phyloP scores from a whole-genome alignment of 2,113 vertebrate species.

The Eleginops maclovinus region DNA sequence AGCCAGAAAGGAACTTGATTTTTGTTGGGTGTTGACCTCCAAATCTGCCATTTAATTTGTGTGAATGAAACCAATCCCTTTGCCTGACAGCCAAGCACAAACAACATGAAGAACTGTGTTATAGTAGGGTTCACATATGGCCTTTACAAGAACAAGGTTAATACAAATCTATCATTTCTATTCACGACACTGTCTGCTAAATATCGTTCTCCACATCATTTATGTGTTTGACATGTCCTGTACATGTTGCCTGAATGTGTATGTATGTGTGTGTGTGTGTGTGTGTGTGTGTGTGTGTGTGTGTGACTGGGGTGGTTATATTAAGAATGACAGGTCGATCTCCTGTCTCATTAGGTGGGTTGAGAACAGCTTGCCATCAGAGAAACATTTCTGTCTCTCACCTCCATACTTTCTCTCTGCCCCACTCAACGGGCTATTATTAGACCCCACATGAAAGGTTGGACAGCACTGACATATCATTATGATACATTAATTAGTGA shows the following conservation, averaged over 20 bases:
- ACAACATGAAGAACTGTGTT: not conserved
- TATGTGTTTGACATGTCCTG: not conserved
- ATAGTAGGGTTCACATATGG: too few species aligned
- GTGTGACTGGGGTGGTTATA: not conserved
- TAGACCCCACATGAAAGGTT: conserved; percentile 57
- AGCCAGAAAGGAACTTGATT: too few species aligned
- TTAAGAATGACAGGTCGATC: conserved; percentile 36
- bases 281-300: not conserved
- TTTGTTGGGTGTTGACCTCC: too few species aligned
- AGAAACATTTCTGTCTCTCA: conserved; percentile 26
- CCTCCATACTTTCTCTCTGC: conserved; percentile 11
- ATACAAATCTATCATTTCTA: too few species aligned
- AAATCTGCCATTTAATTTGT: too few species aligned
- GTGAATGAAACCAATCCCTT: too few species aligned
- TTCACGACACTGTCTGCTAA: not conserved
- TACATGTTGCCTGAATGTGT: not conserved
- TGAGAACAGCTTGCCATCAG: conserved; percentile 31
- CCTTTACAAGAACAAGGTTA: not conserved
- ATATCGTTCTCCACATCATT: not conserved
- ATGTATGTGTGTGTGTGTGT: not conserved
- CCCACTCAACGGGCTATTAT: conserved; percentile 42
- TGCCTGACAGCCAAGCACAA: too few species aligned
- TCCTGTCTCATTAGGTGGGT: conserved; percentile 40
- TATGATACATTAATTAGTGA: conserved; percentile 52
- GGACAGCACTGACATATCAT: conserved; percentile 52